phyloP scores from a whole-genome alignment of 2,888 invertebrate genomes.

The Axea sp. region DNA sequence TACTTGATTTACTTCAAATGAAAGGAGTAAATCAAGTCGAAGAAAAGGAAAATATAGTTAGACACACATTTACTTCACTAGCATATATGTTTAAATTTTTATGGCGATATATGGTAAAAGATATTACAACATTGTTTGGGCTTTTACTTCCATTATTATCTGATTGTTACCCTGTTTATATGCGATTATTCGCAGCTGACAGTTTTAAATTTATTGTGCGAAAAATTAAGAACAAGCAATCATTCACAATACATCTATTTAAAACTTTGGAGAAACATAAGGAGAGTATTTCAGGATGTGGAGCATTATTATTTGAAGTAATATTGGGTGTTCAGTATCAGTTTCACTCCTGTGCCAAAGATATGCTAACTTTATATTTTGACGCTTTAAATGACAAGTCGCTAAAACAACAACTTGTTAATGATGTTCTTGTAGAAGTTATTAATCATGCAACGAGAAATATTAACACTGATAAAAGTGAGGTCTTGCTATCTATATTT shows the following conservation, averaged over 20 bases:
- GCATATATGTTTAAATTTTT: constrained; percentile 95
- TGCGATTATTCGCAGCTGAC: constrained; percentile 96
- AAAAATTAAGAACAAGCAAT: constrained; percentile 89
- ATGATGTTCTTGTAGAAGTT: constrained; percentile 84
- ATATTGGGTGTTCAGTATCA: constrained; percentile 90
- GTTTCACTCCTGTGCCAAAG: constrained; percentile 91
- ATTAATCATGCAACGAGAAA: constrained; percentile 83
- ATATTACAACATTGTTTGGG: constrained; percentile 87
- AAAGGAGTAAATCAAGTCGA: constrained; percentile 79
- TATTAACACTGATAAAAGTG: constrained; percentile 84
- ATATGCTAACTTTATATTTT: constrained; percentile 85
- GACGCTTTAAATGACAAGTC: constrained; percentile 81
- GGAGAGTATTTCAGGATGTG: constrained; percentile 89
- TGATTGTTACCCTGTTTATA: constrained; percentile 88
- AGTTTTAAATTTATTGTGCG: constrained; percentile 97
- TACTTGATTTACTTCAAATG: constrained; percentile 86
- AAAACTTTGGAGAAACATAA: constrained; percentile 84
- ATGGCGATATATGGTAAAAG: constrained; percentile 90
- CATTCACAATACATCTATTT: constrained; percentile 86
- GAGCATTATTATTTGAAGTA: constrained; percentile 93
- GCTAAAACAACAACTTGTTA: constrained; percentile 80
- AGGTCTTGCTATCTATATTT: constrained; percentile 84
- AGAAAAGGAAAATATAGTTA: constrained; percentile 88
- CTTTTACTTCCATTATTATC: constrained; percentile 88
- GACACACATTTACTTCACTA: constrained; percentile 91